Evolutionary conservation across 1,140 invertebrate genomes (phyloP).

Genomic region (Zaprionus inermis): DNA sequence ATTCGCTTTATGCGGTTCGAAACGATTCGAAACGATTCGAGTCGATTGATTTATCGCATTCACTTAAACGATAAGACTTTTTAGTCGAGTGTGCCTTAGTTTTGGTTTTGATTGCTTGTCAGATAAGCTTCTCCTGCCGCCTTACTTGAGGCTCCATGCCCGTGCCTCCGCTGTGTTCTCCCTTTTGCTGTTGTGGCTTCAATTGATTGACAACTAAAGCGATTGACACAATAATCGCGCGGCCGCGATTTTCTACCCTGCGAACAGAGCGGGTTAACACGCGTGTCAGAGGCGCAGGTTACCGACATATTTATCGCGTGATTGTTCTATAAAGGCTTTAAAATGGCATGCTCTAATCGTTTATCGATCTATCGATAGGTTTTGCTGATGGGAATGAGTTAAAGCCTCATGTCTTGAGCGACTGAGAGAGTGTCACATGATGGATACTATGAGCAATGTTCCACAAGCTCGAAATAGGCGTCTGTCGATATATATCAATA

Average conservation of each 20-base stretch:
- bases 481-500: too few species aligned
- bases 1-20: slow-evolving; percentile 10
- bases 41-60: slow-evolving; percentile 65
- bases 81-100: slow-evolving; percentile 31
- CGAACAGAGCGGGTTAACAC: background rate
- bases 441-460: too few species aligned
- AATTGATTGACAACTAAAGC: slow-evolving; percentile 44
- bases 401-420: too few species aligned
- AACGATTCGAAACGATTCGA: slow-evolving; percentile 27
- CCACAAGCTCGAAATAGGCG: too few species aligned
- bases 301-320: background rate
- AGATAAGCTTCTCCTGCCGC: slow-evolving; percentile 33
- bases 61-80: slow-evolving; percentile 54
- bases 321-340: background rate
- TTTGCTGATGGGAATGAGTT: too few species aligned
- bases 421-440: too few species aligned
- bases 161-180: background rate
- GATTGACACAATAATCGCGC: slow-evolving; percentile 35
- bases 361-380: background rate
- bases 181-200: background rate
- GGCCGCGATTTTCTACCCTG: background rate
- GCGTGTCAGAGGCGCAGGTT: background rate
- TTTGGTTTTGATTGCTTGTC: slow-evolving; percentile 58
- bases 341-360: background rate
- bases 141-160: background rate